A percentile compares a stretch with the other conserved stretches of the same genome.
Conservation (phyloP, 2,888 invertebrate species). For the Melanotus villosus region DNA sequence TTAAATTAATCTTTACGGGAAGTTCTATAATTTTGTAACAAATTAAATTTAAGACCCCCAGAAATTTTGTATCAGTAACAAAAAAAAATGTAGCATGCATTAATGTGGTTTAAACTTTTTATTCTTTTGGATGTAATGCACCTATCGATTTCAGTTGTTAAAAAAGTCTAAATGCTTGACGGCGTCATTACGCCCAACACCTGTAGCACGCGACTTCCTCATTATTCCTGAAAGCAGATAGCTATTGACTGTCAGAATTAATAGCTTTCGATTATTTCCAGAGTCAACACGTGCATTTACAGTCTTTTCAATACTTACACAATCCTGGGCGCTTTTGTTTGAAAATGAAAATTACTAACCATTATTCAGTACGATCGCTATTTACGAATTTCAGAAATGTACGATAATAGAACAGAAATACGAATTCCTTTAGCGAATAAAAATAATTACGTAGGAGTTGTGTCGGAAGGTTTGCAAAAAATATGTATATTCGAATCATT, state of each 20-base stretch:
- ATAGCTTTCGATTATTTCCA: conserved; percentile 66
- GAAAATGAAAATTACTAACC: conserved; percentile 32
- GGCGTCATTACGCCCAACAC: conserved; percentile 63
- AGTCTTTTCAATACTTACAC: conserved; percentile 42
- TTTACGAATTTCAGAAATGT: conserved; percentile 11
- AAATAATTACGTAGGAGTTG: conserved; percentile 8
- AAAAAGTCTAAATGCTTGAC: conserved; percentile 59
- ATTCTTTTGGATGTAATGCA: conserved; percentile 34
- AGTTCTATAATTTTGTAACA: too few relatives aligned
- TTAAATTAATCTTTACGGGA: too few relatives aligned
- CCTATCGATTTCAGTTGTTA: conserved; percentile 46
- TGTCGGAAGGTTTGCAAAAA: conserved; percentile 30
- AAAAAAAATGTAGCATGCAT: too few relatives aligned
- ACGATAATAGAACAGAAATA: not conserved
- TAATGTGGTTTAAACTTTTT: too few relatives aligned
- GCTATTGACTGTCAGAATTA: conserved; percentile 64
- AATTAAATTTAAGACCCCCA: too few relatives aligned
- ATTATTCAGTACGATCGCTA: conserved; percentile 21
- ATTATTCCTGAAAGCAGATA: conserved; percentile 64
- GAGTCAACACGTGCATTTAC: conserved; percentile 62
- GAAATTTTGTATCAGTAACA: too few relatives aligned
- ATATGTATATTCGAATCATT: conserved; percentile 56
- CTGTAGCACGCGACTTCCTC: conserved; percentile 66
- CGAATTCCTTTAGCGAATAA: not conserved
- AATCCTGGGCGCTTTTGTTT: conserved; percentile 37